A percentile compares a stretch with the other conserved stretches of the same genome.
Evolutionary conservation across 2,797 vertebrate species (phyloP).

Genomic region (Rhinogobio ventralis): DNA sequence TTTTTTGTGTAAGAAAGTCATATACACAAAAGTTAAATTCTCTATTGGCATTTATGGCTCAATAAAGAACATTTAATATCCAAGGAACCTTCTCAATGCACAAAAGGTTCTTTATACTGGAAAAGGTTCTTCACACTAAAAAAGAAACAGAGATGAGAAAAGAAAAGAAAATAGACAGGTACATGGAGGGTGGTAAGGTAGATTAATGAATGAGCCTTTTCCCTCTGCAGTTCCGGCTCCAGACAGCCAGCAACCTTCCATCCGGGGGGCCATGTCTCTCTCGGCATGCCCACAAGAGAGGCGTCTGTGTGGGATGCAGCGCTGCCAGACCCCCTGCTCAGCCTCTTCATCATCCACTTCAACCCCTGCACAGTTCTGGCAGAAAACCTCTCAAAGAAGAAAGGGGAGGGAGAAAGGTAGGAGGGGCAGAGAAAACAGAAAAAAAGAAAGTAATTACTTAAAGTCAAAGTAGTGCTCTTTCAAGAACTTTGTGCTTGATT

Average conservation of each 20-base stretch:
- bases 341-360: conserved; percentile 61
- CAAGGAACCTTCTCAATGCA: background rate
- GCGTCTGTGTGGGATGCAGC: conserved; percentile 53
- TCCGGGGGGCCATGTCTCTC: conserved; percentile 36
- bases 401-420: background rate
- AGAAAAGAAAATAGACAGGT: conserved; percentile 24
- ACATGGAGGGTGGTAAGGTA: conserved; percentile 22
- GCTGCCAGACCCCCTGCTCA: conserved; percentile 61
- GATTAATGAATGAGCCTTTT: conserved; percentile 53
- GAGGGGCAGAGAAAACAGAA: conserved; percentile 25
- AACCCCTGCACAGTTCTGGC: conserved; percentile 44
- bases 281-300: conserved; percentile 53
- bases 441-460: conserved; percentile 7
- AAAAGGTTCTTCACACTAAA: too few relatives aligned
- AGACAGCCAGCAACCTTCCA: conserved; percentile 58
- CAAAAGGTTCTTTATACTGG: background rate
- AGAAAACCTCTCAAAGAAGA: conserved; percentile 43
- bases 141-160: background rate
- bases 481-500: conserved; percentile 3
- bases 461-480: background rate
- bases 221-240: conserved; percentile 37
- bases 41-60: background rate
- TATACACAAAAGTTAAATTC: background rate
- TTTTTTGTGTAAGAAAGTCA: background rate
- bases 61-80: background rate